Evolutionary conservation across 2,113 vertebrate species (phyloP).

Genomic region (Aix galericulata): DNA sequence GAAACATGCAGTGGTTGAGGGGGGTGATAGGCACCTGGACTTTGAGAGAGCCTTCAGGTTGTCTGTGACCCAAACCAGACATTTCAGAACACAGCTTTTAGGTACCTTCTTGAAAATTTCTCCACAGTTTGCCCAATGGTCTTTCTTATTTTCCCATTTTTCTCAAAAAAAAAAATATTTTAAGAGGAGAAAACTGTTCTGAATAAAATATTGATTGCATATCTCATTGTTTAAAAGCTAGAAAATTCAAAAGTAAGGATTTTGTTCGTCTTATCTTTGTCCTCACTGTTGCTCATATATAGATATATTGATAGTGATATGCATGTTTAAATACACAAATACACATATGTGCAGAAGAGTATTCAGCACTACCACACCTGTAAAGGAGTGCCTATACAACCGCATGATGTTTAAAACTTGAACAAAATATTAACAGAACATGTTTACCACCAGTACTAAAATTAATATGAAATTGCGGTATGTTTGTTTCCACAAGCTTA

Average conservation of each 20-base stretch:
- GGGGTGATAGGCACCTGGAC: not conserved
- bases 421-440: not conserved
- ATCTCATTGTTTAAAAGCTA: not conserved
- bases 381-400: not conserved
- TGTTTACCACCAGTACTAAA: not conserved
- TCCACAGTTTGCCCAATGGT: not conserved
- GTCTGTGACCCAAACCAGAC: not conserved
- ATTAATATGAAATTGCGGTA: not conserved
- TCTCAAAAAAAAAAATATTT: not conserved
- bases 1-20: not conserved
- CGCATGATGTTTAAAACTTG: not conserved
- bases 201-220: not conserved
- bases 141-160: not conserved
- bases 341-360: not conserved
- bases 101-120: not conserved
- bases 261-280: not conserved
- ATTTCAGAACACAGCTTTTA: not conserved
- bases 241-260: not conserved
- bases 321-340: not conserved
- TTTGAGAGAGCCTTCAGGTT: fast-evolving
- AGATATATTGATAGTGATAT: not conserved
- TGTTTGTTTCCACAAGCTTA: not conserved
- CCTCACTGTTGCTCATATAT: not conserved
- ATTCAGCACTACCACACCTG: not conserved
- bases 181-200: not conserved